A percentile compares a stretch with the other conserved stretches of the same genome.
phyloP scores from a whole-genome alignment of 2,797 vertebrate species.

The Synanceia verrucosa region DNA sequence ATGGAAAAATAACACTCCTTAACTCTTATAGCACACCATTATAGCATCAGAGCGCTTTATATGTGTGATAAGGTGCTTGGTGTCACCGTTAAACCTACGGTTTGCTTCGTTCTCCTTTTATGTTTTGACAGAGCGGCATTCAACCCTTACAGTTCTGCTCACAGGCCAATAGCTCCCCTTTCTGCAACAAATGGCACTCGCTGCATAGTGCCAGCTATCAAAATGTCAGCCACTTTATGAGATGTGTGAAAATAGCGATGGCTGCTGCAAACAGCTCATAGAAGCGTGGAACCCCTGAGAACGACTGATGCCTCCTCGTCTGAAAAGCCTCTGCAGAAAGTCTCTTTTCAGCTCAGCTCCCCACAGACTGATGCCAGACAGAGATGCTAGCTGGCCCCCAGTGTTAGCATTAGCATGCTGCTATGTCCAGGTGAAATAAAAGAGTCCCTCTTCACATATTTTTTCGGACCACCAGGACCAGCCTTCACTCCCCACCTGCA shows the following conservation, averaged over 20 bases:
- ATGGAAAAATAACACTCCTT: slow-evolving; percentile 56
- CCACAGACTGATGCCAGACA: slow-evolving; percentile 26
- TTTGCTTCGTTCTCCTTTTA: slow-evolving; percentile 49
- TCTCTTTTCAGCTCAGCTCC: slow-evolving; percentile 48
- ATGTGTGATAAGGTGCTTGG: slow-evolving; percentile 48
- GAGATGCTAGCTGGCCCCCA: slow-evolving; percentile 6
- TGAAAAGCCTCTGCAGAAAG: slow-evolving; percentile 42
- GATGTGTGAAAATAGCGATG: slow-evolving; percentile 62
- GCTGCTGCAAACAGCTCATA: slow-evolving; percentile 61
- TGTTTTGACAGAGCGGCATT: slow-evolving; percentile 47
- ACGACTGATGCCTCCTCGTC: slow-evolving; percentile 43
- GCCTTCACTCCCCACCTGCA: too few species aligned
- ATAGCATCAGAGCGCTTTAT: slow-evolving; percentile 51
- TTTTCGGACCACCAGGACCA: too few species aligned
- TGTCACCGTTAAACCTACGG: slow-evolving; percentile 43
- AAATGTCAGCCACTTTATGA: slow-evolving; percentile 72
- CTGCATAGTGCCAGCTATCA: slow-evolving; percentile 63
- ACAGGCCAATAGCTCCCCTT: slow-evolving; percentile 46
- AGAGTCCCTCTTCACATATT: too few species aligned
- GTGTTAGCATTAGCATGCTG: slow-evolving; percentile 35
- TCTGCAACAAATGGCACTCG: slow-evolving; percentile 60
- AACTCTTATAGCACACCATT: slow-evolving; percentile 42
- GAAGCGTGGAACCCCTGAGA: slow-evolving; percentile 58
- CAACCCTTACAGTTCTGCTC: slow-evolving; percentile 39
- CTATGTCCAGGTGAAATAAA: slow-evolving; percentile 20